Conservation (phyloP, 2,888 invertebrate species). For the Seladonia tumulorum region DNA sequence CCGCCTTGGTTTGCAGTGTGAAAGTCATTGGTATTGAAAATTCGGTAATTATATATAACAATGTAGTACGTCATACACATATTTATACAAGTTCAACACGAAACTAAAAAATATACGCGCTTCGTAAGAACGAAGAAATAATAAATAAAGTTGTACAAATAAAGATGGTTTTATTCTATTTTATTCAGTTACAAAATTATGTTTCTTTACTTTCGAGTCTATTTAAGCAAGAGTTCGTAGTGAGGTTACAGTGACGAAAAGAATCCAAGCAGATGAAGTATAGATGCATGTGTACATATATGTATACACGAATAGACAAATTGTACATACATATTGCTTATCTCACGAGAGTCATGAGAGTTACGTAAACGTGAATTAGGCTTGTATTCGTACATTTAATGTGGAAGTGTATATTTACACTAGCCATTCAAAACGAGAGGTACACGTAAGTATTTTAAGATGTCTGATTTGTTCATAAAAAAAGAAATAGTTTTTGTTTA, state of each 20-base stretch:
- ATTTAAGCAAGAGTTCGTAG: background rate
- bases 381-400: constrained; percentile 12
- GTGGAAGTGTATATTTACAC: background rate
- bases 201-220: background rate
- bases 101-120: background rate
- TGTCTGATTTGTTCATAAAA: background rate
- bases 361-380: constrained; percentile 46
- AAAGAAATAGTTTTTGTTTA: background rate
- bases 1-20: too few species aligned
- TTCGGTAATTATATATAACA: background rate
- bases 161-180: background rate
- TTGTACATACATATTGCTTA: constrained; percentile 8
- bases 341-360: constrained; percentile 17
- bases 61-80: background rate
- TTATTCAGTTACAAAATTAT: background rate
- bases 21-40: constrained; percentile 30
- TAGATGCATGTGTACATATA: background rate
- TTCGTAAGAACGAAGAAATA: background rate
- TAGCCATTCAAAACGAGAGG: background rate
- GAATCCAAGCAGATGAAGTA: background rate
- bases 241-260: background rate
- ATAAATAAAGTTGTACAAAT: background rate
- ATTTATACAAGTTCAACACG: background rate
- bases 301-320: background rate
- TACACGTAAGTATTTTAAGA: background rate